phyloP scores from a whole-genome alignment of 2,797 vertebrate genomes.

The Muscicapa striata region DNA sequence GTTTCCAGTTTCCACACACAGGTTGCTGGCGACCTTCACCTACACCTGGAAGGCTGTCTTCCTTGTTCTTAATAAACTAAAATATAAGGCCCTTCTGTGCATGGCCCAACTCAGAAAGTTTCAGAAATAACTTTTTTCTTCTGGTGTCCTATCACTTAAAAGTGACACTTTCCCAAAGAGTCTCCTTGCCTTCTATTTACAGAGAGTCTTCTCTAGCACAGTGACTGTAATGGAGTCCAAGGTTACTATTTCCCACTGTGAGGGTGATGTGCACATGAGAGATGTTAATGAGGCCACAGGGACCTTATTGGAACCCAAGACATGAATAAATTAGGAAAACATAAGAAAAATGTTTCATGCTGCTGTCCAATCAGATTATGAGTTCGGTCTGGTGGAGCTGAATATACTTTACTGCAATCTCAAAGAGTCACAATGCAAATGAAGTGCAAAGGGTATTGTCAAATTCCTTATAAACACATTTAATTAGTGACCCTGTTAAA shows the following conservation, averaged over 20 bases:
- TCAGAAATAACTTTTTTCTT: neutral
- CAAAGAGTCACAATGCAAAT: conserved; percentile 26
- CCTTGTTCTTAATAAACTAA: neutral
- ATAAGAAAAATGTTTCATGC: neutral
- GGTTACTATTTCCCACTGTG: neutral
- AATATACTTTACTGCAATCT: neutral
- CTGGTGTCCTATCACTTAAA: conserved; percentile 42
- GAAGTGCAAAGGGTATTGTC: neutral
- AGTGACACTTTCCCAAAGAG: neutral
- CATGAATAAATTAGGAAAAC: conserved; percentile 26
- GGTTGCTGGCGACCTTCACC: neutral
- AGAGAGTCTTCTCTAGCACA: conserved; percentile 11
- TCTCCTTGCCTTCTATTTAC: conserved; percentile 31
- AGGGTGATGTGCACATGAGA: neutral
- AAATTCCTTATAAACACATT: conserved; percentile 63
- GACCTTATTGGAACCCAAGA: conserved; percentile 17
- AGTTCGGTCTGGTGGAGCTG: neutral
- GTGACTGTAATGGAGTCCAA: conserved; percentile 8
- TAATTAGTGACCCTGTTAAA: conserved; percentile 57
- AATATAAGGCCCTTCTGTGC: neutral
- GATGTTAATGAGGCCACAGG: conserved; percentile 48
- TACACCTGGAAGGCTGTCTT: neutral
- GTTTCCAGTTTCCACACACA: neutral
- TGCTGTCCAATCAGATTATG: neutral
- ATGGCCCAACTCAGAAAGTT: neutral